Evolutionary conservation across 2,888 invertebrate species (phyloP), one percentile per base, ranked within the genome.

Genomic region (Philhelius pedissequus): DNA sequence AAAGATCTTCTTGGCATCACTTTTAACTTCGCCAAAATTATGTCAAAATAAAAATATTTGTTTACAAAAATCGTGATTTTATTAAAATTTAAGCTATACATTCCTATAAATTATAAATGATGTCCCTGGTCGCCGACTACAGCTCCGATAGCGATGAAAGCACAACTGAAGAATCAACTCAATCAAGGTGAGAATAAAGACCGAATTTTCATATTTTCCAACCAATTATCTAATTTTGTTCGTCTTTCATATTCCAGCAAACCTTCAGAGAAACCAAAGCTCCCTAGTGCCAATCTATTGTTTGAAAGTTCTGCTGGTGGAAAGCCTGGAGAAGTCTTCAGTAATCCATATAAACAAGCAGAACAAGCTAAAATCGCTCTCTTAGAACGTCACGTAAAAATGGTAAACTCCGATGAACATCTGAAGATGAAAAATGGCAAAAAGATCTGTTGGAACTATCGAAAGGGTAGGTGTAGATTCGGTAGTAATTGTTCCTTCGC

Each of bases 401-500:
- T 98, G 97, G 97, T 95, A 87, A 94, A 93, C 90, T 93, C 94
- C 86, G 94, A 94, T 90, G 94, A 94, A 86, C 94, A 95, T 89
- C 94, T 94, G n/a, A 94, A 94, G 88, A 94, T 94, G 91, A 96
- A 96, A 87, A 97, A 97, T 89, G 97, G 97, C 0, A 96, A 95
- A 88, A 96, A 96, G 90, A 96, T 98, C 82, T 98, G 98, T 91
- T 98, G 97, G 96, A 98, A 97, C 92, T 97, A 97, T 90, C 93
- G 97, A 40, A 97, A 97, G 90, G 97, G 98, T 1, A 94, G 95
- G 32, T 98, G 98, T 90, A 93, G 97, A 64, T 97, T 97, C 92
- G 98, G 98, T 0, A 96, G 97, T 89, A 97, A 96, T 88, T 98
- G 98, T 90, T 96, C 96, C 87, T 98, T 95, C 91, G 97, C 97